Evolutionary conservation across 2,888 invertebrate genomes (phyloP).

Genomic region (Ophion costatus): DNA sequence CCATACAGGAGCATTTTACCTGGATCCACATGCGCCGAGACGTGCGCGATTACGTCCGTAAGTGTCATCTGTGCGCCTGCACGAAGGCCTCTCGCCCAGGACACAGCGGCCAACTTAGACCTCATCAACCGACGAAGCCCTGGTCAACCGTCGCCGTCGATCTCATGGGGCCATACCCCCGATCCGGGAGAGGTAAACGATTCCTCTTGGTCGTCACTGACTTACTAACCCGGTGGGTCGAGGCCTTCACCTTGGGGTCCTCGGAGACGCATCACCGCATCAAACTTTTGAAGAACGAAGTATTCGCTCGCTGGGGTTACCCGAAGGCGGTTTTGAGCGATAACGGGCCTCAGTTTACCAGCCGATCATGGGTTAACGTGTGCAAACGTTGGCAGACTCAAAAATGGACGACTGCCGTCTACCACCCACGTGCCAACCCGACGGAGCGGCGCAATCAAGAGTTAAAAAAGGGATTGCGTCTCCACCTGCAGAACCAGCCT

Average conservation of each 20-base stretch:
- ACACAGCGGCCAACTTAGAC: not conserved
- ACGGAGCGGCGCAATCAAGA: constrained; percentile 13
- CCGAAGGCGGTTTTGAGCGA: not conserved
- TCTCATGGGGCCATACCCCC: constrained; percentile 3
- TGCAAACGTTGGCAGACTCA: constrained; percentile 3
- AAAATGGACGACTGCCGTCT: constrained; percentile 2
- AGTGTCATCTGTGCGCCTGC: not conserved
- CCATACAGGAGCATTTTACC: not conserved
- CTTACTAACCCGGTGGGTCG: not conserved
- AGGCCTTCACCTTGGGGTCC: not conserved
- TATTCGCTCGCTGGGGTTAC: constrained; percentile 3
- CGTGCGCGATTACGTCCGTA: not conserved
- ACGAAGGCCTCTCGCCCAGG: not conserved
- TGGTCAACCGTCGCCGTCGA: constrained; percentile 3
- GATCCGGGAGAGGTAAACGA: not conserved
- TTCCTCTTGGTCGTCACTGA: constrained; percentile 9
- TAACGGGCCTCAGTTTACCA: constrained; percentile 12
- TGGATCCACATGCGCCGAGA: not conserved
- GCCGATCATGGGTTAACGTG: not conserved
- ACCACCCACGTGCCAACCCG: not conserved
- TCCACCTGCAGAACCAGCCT: not conserved
- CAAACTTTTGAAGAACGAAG: not conserved
- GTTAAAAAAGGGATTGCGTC: not conserved
- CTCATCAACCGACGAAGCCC: not conserved
- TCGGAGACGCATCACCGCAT: not conserved